Conservation (phyloP, 2,797 vertebrate species). For the Echiichthys vipera region DNA sequence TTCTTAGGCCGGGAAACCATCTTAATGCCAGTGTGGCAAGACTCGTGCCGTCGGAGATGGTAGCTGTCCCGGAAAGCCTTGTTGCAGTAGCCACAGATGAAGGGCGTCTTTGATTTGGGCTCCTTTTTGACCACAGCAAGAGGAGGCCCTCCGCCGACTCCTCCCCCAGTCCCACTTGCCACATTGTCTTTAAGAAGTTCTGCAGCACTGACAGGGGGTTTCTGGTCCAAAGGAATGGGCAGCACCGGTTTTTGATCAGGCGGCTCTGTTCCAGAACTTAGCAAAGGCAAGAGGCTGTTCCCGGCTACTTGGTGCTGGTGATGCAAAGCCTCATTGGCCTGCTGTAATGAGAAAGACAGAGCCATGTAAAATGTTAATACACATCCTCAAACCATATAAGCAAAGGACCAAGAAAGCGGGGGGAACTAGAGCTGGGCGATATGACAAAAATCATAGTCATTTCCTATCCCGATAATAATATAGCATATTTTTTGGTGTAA, state of each 20-base stretch:
- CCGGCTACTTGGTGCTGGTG: constrained; percentile 97
- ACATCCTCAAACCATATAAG: neutral
- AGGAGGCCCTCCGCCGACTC: constrained; percentile 60
- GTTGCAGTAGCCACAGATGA: constrained; percentile 97
- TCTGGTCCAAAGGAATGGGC: constrained; percentile 94
- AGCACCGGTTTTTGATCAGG: constrained; percentile 96
- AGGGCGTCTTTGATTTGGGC: constrained; percentile 95
- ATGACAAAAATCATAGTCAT: too few species aligned
- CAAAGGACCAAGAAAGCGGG: neutral
- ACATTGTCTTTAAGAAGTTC: constrained; percentile 94
- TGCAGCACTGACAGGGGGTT: constrained; percentile 90
- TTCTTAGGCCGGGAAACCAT: constrained; percentile 97
- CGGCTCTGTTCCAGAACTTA: constrained; percentile 93
- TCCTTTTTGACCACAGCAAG: constrained; percentile 92
- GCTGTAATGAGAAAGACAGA: constrained; percentile 60
- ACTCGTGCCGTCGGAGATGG: constrained; percentile 96
- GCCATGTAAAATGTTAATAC: constrained; percentile 4
- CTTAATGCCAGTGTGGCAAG: constrained; percentile 97
- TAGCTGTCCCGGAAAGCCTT: constrained; percentile 99
- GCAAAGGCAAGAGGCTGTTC: constrained; percentile 95
- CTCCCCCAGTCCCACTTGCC: constrained; percentile 75
- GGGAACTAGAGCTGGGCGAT: too few species aligned
- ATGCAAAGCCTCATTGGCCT: constrained; percentile 96
- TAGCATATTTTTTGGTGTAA: too few species aligned
- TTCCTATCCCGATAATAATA: too few species aligned